phyloP scores from a whole-genome alignment of 2,888 invertebrate genomes.

The Rhopalosiphum nymphaeae region DNA sequence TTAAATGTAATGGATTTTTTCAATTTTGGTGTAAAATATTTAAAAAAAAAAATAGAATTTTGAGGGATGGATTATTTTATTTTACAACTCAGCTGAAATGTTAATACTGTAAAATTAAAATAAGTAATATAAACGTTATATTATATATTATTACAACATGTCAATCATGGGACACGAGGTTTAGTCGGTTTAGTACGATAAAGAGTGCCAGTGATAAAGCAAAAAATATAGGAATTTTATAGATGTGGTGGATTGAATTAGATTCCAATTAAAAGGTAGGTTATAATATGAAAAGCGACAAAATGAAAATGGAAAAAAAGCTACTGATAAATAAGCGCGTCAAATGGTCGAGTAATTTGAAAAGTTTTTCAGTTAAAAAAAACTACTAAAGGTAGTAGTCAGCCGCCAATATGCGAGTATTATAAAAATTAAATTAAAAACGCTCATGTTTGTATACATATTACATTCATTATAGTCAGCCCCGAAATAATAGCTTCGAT shows the following conservation, averaged over 20 bases:
- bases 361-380: constrained; percentile 4
- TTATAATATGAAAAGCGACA: background rate
- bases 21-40: no score
- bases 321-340: background rate
- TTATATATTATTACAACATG: background rate
- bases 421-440: constrained; percentile 37
- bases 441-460: background rate
- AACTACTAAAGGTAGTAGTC: background rate
- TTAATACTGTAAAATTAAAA: no score
- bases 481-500: background rate
- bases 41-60: no score
- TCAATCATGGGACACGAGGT: background rate
- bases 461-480: background rate
- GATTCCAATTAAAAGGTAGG: background rate
- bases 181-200: background rate
- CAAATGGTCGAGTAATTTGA: background rate
- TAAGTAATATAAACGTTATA: no score
- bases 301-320: background rate
- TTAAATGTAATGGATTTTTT: no score
- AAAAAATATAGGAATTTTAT: background rate
- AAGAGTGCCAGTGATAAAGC: background rate
- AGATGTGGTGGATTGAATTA: background rate
- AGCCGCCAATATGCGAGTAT: background rate
- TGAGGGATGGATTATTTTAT: no score
- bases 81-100: no score